Percentiles rank a stretch among this genome's conserved stretches.
These are phyloP conservation scores for Micoletzkya japonica DNA, from an alignment of 2,888 invertebrate species.

Conservation along the genomic window DNA sequence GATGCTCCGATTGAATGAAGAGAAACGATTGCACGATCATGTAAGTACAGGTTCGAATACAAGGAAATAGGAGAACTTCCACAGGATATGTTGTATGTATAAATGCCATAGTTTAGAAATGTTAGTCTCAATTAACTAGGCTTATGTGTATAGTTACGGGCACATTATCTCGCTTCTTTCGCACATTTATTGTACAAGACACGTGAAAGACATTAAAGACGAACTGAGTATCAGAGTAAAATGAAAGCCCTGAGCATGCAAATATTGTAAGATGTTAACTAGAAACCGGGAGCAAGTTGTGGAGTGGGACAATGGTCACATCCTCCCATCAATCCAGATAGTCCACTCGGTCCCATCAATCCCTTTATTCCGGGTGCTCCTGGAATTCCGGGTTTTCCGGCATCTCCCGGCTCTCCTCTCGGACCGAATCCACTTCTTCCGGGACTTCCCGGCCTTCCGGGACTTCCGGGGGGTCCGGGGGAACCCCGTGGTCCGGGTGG, in stretches of 20 bases:
- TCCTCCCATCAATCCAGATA: slow-evolving; percentile 65
- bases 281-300: slow-evolving; percentile 20
- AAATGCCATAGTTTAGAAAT: no score
- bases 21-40: slow-evolving; percentile 4
- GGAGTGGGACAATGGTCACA: slow-evolving; percentile 24
- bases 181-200: no score
- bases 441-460: slow-evolving; percentile 58
- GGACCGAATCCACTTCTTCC: slow-evolving; percentile 46
- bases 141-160: no score
- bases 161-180: no score
- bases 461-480: slow-evolving; percentile 42
- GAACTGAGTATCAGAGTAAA: no score
- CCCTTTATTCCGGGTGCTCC: slow-evolving; percentile 67
- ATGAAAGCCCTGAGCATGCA: no score
- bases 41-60: no score
- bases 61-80: no score
- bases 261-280: no score
- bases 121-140: no score
- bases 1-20: slow-evolving; percentile 6
- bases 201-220: no score
- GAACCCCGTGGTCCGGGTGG: slow-evolving; percentile 52
- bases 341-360: slow-evolving; percentile 69
- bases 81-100: background rate
- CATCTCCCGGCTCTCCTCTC: slow-evolving; percentile 52
- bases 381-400: slow-evolving; percentile 53